These are phyloP conservation scores for Drosophila ananassae DNA, from an alignment of 1,140 invertebrate species.

Conservation along the genomic window DNA sequence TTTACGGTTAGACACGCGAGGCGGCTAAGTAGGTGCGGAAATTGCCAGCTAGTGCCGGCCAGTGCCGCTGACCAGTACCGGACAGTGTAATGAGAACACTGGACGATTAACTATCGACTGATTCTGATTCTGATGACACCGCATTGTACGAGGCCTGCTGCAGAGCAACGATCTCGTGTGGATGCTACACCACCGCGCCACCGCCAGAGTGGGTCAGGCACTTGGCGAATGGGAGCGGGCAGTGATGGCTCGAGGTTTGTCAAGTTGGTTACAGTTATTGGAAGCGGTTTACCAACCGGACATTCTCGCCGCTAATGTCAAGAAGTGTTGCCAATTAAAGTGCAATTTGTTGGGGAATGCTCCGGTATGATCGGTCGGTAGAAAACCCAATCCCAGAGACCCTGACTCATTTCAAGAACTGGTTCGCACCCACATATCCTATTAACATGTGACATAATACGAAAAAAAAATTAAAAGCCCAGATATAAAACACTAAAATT, in stretches of 20 bases:
- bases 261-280: conserved; percentile 47
- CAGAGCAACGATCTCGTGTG: conserved; percentile 2
- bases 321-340: conserved; percentile 38
- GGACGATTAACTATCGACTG: conserved; percentile 34
- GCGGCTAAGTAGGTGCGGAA: conserved; percentile 48
- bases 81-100: conserved; percentile 35
- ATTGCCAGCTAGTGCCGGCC: conserved; percentile 17
- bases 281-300: conserved; percentile 36
- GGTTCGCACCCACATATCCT: conserved; percentile 18
- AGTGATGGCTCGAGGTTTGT: conserved; percentile 15
- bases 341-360: conserved; percentile 37
- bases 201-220: conserved; percentile 33
- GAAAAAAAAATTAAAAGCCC: background rate
- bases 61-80: conserved; percentile 28
- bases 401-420: conserved; percentile 20
- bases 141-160: background rate
- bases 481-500: conserved; percentile 23
- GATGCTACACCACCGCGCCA: conserved; percentile 6
- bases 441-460: conserved; percentile 33
- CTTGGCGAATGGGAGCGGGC: conserved; percentile 29
- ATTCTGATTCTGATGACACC: conserved; percentile 25
- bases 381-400: background rate
- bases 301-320: conserved; percentile 20
- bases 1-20: conserved; percentile 41
- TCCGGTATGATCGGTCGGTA: background rate